A percentile compares a stretch with the other conserved stretches of the same genome.
phyloP scores from a whole-genome alignment of 2,113 vertebrate genomes.

The Copsychus sechellarum region DNA sequence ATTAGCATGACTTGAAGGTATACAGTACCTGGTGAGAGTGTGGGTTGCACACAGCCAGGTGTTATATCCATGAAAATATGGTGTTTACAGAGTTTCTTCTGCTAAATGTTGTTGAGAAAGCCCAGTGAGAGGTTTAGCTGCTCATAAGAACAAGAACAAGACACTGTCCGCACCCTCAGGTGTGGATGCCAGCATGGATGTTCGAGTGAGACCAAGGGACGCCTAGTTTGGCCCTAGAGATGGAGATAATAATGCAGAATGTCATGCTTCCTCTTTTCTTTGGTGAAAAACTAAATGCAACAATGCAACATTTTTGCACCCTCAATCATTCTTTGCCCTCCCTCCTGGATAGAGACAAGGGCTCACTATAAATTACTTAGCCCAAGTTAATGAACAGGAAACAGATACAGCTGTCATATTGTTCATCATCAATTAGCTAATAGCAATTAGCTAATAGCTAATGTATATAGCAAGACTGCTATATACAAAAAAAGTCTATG shows the following conservation, averaged over 20 bases:
- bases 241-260: neutral
- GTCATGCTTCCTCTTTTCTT: neutral
- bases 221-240: neutral
- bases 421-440: neutral
- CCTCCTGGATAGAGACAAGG: neutral
- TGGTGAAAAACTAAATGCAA: neutral
- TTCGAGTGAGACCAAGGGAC: neutral
- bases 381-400: neutral
- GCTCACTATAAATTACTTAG: neutral
- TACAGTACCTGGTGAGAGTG: neutral
- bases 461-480: neutral
- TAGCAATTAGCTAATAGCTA: neutral
- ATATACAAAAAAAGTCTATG: neutral
- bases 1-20: neutral
- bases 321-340: neutral
- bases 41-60: neutral
- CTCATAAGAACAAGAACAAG: neutral
- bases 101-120: neutral
- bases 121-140: neutral
- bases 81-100: neutral
- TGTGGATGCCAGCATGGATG: neutral
- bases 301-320: neutral
- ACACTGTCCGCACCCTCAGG: neutral
- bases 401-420: neutral
- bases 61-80: neutral